Percentiles rank a stretch among this genome's conserved stretches.
Evolutionary conservation across 2,113 vertebrate genomes (phyloP).

Genomic region (Oryzias melastigma): DNA sequence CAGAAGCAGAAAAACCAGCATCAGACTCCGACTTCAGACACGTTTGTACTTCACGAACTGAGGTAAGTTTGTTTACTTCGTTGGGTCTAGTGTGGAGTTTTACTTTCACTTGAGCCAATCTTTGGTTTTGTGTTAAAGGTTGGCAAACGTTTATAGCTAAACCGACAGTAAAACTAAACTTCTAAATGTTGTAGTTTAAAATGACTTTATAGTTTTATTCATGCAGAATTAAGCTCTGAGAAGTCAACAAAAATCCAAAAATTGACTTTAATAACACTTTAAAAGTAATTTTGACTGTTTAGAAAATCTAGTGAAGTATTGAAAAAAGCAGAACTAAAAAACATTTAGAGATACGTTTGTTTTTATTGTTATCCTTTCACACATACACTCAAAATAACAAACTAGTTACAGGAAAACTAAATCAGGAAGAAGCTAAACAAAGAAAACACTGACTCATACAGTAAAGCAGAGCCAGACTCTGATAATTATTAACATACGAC

Average conservation of each 20-base stretch:
- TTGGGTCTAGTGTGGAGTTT: neutral
- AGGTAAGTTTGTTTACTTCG: slow-evolving; percentile 42
- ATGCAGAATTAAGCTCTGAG: neutral
- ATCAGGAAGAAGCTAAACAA: neutral
- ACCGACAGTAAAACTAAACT: neutral
- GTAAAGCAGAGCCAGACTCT: neutral
- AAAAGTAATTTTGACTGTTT: slow-evolving; percentile 18
- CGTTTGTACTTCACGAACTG: slow-evolving; percentile 4
- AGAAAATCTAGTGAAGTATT: slow-evolving; percentile 7
- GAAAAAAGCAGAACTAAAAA: neutral
- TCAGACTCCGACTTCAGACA: slow-evolving; percentile 7
- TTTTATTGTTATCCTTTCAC: too few species aligned
- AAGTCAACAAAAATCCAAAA: neutral
- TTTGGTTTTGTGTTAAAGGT: neutral
- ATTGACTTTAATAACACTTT: slow-evolving; percentile 9
- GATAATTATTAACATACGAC: slow-evolving; percentile 20
- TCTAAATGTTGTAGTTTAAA: neutral
- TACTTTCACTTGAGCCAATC: neutral
- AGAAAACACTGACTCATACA: neutral
- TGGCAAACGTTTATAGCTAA: neutral
- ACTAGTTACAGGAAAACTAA: neutral
- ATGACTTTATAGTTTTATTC: neutral
- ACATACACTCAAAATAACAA: too few species aligned
- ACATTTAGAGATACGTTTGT: neutral
- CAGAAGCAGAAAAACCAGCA: neutral